Evolutionary conservation across 2,888 invertebrate species (phyloP).

Genomic region (Tenodera sinensis): DNA sequence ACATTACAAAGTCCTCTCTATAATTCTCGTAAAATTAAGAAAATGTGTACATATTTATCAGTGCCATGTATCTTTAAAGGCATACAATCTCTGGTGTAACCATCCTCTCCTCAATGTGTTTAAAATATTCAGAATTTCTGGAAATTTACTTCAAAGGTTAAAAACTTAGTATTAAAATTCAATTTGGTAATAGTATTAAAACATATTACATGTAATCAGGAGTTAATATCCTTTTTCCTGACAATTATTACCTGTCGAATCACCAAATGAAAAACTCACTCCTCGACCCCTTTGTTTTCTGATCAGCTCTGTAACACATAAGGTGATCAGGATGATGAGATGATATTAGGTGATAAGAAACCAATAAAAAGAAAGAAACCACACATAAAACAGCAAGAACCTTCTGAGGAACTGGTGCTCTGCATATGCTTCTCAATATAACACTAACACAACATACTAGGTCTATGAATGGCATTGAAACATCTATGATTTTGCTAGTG

Average conservation of each 20-base stretch:
- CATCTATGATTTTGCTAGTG: neutral
- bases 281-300: constrained; percentile 36
- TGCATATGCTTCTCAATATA: neutral
- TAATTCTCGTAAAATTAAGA: no score
- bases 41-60: no score
- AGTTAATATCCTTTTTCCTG: neutral
- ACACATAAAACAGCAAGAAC: neutral
- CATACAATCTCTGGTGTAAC: no score
- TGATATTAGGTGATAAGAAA: neutral
- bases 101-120: no score
- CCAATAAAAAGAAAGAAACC: neutral
- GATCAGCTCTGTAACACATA: constrained; percentile 36
- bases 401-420: neutral
- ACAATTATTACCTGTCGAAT: constrained; percentile 59
- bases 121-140: neutral
- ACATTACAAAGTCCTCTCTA: no score
- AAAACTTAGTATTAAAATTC: neutral
- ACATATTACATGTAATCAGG: neutral
- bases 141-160: neutral
- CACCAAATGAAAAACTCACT: constrained; percentile 69
- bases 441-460: neutral
- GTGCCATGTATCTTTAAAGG: no score
- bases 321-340: neutral
- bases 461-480: neutral
- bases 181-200: neutral